A percentile compares a stretch with the other conserved stretches of the same genome.
phyloP scores from a whole-genome alignment of 1,140 invertebrate genomes.

The Tribolium castaneum region DNA sequence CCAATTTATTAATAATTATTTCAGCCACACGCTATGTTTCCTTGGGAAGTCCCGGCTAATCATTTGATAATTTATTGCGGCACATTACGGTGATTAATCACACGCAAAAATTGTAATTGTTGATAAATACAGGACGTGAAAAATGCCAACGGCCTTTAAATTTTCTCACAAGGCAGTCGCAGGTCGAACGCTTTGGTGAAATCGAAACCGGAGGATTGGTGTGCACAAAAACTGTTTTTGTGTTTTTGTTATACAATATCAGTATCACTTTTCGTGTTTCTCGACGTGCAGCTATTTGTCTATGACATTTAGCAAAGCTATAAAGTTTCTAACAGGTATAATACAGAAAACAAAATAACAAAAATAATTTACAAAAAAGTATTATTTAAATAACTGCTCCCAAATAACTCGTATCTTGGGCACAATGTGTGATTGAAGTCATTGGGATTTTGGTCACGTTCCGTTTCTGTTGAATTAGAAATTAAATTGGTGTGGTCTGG shows the following conservation, averaged over 20 bases:
- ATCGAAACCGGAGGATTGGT: not conserved
- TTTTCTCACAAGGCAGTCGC: not conserved
- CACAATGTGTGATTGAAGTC: not conserved
- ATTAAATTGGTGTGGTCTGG: slow-evolving; percentile 2
- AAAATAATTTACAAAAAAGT: too few relatives aligned
- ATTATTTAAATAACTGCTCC: too few relatives aligned
- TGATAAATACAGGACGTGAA: slow-evolving; percentile 7
- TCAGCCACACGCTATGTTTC: not conserved
- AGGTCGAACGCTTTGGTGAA: not conserved
- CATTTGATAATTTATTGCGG: slow-evolving; percentile 16
- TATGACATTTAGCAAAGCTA: slow-evolving; percentile 4
- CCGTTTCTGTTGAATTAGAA: not conserved
- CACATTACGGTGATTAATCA: slow-evolving; percentile 14
- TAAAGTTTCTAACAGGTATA: not conserved
- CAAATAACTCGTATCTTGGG: not conserved
- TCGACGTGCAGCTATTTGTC: not conserved
- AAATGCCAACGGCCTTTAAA: slow-evolving; percentile 34
- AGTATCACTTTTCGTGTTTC: not conserved
- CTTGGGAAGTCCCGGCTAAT: slow-evolving; percentile 5
- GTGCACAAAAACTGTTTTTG: not conserved
- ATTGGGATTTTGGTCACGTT: not conserved
- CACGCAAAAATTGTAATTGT: slow-evolving; percentile 1
- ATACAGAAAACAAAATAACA: too few relatives aligned
- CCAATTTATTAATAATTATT: slow-evolving; percentile 20
- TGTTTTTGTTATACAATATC: not conserved